Evolutionary conservation across 2,113 vertebrate genomes (phyloP).

Genomic region (Crotalus helleri): DNA sequence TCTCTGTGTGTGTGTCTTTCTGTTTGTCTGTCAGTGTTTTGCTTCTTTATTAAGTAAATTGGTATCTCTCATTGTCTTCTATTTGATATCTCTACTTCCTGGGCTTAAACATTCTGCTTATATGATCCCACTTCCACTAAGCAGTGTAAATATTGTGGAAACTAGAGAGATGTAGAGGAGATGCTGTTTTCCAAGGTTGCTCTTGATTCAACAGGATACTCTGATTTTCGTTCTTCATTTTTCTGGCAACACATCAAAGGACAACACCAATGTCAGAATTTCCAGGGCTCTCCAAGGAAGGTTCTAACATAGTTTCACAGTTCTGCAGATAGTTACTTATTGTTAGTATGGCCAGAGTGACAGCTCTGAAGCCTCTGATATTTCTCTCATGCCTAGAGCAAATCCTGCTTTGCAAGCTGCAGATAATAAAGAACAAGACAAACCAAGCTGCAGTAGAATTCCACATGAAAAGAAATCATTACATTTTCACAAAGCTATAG

Average conservation of each 20-base stretch:
- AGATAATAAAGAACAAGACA: neutral
- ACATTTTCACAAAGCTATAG: neutral
- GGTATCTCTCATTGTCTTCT: neutral
- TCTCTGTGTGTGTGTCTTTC: neutral
- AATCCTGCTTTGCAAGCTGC: neutral
- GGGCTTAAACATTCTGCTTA: neutral
- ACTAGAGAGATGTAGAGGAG: neutral
- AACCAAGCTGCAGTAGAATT: neutral
- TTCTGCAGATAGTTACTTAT: neutral
- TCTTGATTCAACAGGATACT: neutral
- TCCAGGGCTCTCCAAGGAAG: neutral
- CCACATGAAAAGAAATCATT: neutral
- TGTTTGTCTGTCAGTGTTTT: too few species aligned
- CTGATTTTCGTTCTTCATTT: neutral
- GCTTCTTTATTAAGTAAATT: neutral
- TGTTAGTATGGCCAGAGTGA: conserved; percentile 1
- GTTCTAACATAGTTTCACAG: neutral
- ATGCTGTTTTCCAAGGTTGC: neutral
- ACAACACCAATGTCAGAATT: neutral
- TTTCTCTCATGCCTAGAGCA: neutral
- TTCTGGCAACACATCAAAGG: neutral
- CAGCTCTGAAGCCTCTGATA: neutral
- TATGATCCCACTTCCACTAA: neutral
- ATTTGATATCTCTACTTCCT: neutral
- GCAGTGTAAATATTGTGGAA: neutral